phyloP scores from a whole-genome alignment of 2,113 vertebrate genomes.

The Tinamus guttatus region DNA sequence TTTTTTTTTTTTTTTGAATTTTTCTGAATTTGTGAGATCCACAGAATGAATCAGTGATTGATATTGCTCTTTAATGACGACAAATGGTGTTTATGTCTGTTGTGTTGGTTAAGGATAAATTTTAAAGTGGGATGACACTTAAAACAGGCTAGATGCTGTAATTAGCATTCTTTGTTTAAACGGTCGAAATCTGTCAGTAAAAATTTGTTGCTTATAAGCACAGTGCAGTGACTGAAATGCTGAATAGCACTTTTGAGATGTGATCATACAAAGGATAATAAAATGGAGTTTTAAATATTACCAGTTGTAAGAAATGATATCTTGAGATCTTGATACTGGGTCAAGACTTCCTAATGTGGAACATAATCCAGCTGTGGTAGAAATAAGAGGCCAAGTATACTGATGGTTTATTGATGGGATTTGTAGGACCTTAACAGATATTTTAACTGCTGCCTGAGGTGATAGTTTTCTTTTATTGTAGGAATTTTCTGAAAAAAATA shows the following conservation, averaged over 20 bases:
- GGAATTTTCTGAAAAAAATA: neutral
- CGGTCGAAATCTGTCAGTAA: neutral
- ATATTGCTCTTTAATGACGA: neutral
- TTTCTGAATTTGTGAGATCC: neutral
- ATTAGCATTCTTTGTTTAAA: neutral
- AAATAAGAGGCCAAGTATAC: neutral
- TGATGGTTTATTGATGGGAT: neutral
- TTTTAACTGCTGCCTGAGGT: neutral
- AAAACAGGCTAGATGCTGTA: neutral
- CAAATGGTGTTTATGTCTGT: neutral
- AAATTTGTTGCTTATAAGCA: neutral
- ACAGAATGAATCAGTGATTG: neutral
- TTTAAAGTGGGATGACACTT: constrained; percentile 20
- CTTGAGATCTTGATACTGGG: neutral
- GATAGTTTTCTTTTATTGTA: neutral
- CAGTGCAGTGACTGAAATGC: neutral
- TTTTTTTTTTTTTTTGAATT: too few species aligned
- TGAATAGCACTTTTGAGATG: neutral
- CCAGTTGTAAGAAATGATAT: neutral
- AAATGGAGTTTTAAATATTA: neutral
- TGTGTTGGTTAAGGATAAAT: neutral
- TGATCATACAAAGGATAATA: neutral
- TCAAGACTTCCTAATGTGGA: neutral
- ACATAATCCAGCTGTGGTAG: neutral
- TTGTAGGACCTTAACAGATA: neutral